A percentile compares a stretch with the other conserved stretches of the same genome.
Conservation (phyloP, 2,797 vertebrate genomes). For the Neosilurus hyrtlii region DNA sequence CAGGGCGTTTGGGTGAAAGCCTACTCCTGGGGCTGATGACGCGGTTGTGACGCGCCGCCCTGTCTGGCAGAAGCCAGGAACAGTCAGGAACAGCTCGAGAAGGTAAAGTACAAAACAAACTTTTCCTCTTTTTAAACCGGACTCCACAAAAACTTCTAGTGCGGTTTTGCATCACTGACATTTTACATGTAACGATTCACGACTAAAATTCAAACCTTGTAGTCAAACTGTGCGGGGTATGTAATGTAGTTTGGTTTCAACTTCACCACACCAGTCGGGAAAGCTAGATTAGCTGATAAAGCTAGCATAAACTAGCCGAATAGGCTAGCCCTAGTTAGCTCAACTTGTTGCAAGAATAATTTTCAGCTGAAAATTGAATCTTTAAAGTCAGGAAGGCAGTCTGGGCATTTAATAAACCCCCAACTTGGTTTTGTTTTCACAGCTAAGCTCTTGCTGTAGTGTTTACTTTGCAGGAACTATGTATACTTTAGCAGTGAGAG, state of each 20-base stretch:
- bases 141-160: not conserved
- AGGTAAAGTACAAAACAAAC: conserved; percentile 46
- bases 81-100: conserved; percentile 32
- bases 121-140: not conserved
- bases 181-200: not conserved
- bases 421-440: not conserved
- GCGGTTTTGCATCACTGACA: not conserved
- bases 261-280: not conserved
- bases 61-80: conserved; percentile 41
- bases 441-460: not conserved
- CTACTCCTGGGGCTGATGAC: conserved; percentile 29
- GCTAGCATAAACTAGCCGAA: conserved; percentile 19
- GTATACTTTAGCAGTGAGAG: not conserved
- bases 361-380: not conserved
- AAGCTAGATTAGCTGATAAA: conserved; percentile 1
- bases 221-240: not conserved
- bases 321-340: not conserved
- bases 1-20: not conserved
- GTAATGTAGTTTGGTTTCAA: not conserved
- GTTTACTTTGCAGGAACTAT: not conserved
- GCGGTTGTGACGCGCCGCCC: conserved; percentile 44
- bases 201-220: not conserved
- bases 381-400: not conserved
- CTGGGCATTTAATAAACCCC: not conserved
- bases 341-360: not conserved